Conservation (phyloP, 2,797 vertebrate genomes). For the Danio aesculapii region DNA sequence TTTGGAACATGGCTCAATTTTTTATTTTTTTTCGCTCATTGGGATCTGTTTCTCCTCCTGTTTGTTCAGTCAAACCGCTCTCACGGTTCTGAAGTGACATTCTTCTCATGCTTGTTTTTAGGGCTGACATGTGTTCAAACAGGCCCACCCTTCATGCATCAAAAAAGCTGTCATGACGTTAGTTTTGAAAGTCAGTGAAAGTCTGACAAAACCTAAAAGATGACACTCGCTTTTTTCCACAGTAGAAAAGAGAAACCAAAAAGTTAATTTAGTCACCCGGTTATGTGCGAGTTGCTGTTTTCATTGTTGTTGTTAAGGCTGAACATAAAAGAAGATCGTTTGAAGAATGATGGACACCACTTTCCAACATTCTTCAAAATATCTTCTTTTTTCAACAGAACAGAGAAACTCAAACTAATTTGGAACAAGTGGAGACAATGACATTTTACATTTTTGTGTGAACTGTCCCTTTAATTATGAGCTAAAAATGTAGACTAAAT, state of each 20-base stretch:
- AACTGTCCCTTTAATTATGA: too few relatives aligned
- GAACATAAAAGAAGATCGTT: too few relatives aligned
- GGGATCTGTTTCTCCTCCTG: slow-evolving; percentile 39
- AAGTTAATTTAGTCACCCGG: too few relatives aligned
- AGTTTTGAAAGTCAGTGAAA: neutral
- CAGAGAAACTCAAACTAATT: too few relatives aligned
- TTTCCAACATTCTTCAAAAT: too few relatives aligned
- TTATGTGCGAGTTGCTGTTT: too few relatives aligned
- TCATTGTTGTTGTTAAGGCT: too few relatives aligned
- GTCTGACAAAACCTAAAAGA: neutral
- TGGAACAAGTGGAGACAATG: neutral
- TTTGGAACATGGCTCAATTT: slow-evolving; percentile 74
- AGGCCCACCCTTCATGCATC: neutral
- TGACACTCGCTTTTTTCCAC: neutral
- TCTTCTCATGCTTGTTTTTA: slow-evolving; percentile 35
- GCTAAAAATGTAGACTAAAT: neutral
- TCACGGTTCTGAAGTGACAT: slow-evolving; percentile 16
- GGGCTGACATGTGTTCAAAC: slow-evolving; percentile 27
- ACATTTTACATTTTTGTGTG: too few relatives aligned
- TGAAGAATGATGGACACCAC: too few relatives aligned
- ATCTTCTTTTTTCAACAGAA: too few relatives aligned
- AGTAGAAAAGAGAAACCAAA: too few relatives aligned
- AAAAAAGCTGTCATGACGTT: neutral
- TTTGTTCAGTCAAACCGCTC: slow-evolving; percentile 48
- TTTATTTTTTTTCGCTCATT: slow-evolving; percentile 59